Percentiles rank a stretch among this genome's conserved stretches.
Evolutionary conservation across 2,797 vertebrate genomes (phyloP).

Genomic region (Enteromius trimaculatus): DNA sequence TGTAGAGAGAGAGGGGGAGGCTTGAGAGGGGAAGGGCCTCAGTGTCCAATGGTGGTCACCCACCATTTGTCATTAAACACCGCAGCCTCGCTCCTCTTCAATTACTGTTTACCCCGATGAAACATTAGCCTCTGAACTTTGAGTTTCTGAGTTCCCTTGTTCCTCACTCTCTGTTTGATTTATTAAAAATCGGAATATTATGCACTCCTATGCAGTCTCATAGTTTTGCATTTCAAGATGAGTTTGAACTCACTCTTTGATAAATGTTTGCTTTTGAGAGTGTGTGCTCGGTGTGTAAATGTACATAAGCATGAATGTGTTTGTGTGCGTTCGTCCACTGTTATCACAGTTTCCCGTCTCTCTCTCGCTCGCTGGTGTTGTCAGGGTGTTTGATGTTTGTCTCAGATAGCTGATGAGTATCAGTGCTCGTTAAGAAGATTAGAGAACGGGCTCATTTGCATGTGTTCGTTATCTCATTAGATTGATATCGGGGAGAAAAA

Average conservation of each 20-base stretch:
- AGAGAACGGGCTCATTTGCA: constrained; percentile 84
- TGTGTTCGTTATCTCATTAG: constrained; percentile 84
- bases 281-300: constrained; percentile 44
- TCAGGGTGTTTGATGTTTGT: constrained; percentile 68
- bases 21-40: constrained; percentile 28
- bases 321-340: constrained; percentile 42
- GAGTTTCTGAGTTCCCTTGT: constrained; percentile 11
- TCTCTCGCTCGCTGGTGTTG: constrained; percentile 22
- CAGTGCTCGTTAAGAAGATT: constrained; percentile 81
- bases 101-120: constrained; percentile 63
- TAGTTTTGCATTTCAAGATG: constrained; percentile 16
- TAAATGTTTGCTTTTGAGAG: constrained; percentile 34
- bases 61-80: constrained; percentile 47
- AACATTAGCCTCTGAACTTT: constrained; percentile 55
- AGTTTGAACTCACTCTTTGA: constrained; percentile 10
- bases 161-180: constrained; percentile 12
- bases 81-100: constrained; percentile 39
- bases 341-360: constrained; percentile 40
- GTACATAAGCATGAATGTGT: constrained; percentile 50
- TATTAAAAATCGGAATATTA: constrained; percentile 6
- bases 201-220: neutral
- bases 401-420: constrained; percentile 82
- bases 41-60: constrained; percentile 22
- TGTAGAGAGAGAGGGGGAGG: constrained; percentile 61
- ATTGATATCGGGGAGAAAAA: constrained; percentile 79